A percentile compares a stretch with the other conserved stretches of the same genome.
These are phyloP conservation scores for Clistopyga incitator DNA, from an alignment of 2,888 invertebrate species.

Conservation along the genomic window DNA sequence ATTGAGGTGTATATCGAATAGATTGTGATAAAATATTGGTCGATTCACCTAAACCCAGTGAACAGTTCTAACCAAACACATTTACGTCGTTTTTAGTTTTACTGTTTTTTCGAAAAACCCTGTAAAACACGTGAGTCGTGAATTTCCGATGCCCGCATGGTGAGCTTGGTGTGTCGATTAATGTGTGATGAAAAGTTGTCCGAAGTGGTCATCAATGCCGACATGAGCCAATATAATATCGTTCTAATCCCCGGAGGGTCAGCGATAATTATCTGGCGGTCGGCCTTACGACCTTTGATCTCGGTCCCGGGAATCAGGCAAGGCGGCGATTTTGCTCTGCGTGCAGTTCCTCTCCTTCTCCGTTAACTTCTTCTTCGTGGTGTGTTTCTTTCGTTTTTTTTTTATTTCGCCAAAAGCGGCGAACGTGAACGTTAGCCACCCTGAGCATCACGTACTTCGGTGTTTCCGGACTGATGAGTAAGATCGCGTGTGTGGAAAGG, in stretches of 20 bases:
- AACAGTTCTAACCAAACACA: too few species aligned
- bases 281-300: slow-evolving; percentile 58
- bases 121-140: not conserved
- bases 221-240: slow-evolving; percentile 10
- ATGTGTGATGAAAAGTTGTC: not conserved
- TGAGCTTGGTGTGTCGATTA: not conserved
- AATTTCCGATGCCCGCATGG: not conserved
- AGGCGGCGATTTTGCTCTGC: slow-evolving; percentile 25
- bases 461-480: slow-evolving; percentile 81
- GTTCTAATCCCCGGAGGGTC: slow-evolving; percentile 26
- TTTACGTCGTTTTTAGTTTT: too few species aligned
- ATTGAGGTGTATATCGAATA: too few species aligned
- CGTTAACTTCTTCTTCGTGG: not conserved
- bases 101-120: not conserved
- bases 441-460: slow-evolving; percentile 45
- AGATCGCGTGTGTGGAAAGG: slow-evolving; percentile 82
- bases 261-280: slow-evolving; percentile 45
- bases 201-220: not conserved
- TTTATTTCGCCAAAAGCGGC: slow-evolving; percentile 42
- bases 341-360: slow-evolving; percentile 26
- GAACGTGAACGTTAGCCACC: slow-evolving; percentile 34
- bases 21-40: too few species aligned
- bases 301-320: slow-evolving; percentile 55
- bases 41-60: too few species aligned
- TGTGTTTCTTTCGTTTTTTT: too few species aligned